phyloP scores from a whole-genome alignment of 1,140 invertebrate species.

The Orussus abietinus region DNA sequence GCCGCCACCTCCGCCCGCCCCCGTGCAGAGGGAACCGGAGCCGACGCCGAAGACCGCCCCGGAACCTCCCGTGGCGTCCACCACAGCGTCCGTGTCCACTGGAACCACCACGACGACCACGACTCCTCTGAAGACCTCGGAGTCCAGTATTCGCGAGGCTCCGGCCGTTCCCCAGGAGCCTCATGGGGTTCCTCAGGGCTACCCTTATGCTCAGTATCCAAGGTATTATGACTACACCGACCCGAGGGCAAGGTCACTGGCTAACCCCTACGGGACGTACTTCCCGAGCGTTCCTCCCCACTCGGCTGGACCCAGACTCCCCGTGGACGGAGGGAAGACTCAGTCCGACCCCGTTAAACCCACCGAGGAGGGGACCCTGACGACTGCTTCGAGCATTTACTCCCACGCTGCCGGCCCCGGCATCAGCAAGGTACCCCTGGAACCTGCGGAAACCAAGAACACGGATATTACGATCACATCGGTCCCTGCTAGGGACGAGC shows the following conservation, averaged over 20 bases:
- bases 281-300: slow-evolving; percentile 36
- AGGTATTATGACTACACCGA: slow-evolving; percentile 50
- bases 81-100: slow-evolving; percentile 17
- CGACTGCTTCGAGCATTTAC: slow-evolving; percentile 27
- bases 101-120: slow-evolving; percentile 20
- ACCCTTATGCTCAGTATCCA: slow-evolving; percentile 48
- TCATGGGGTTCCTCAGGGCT: slow-evolving; percentile 37
- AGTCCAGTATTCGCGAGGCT: slow-evolving; percentile 17
- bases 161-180: no score
- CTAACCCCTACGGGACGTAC: slow-evolving; percentile 44
- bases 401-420: slow-evolving; percentile 20
- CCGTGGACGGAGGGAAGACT: slow-evolving; percentile 22
- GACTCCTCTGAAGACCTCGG: slow-evolving; percentile 22
- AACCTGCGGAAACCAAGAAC: slow-evolving; percentile 23
- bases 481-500: slow-evolving; percentile 31
- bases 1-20: slow-evolving; percentile 19
- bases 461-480: slow-evolving; percentile 18
- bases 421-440: slow-evolving; percentile 18
- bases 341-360: slow-evolving; percentile 32
- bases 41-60: slow-evolving; percentile 15
- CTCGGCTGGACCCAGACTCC: slow-evolving; percentile 25
- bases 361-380: slow-evolving; percentile 26
- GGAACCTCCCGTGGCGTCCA: slow-evolving; percentile 9
- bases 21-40: slow-evolving; percentile 15
- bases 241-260: slow-evolving; percentile 39